Percentiles rank a stretch among this genome's conserved stretches.
These are phyloP conservation scores for Mycogona germanica DNA, from an alignment of 2,888 invertebrate species.

Conservation along the genomic window DNA sequence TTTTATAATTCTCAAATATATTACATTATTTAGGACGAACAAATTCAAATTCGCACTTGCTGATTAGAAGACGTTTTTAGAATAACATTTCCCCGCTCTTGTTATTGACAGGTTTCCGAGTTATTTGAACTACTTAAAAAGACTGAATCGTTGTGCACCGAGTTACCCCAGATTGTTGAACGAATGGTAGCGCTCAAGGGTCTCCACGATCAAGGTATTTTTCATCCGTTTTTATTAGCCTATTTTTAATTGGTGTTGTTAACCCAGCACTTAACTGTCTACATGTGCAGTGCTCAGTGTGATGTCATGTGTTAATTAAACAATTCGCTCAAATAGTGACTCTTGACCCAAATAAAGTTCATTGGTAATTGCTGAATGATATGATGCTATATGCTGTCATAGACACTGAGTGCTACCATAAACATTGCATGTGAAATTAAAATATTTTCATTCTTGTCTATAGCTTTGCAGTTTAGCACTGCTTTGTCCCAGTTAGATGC, in stretches of 20 bases:
- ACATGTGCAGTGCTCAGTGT: no score
- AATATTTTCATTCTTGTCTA: conserved; percentile 23
- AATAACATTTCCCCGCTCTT: background rate
- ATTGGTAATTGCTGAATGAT: background rate
- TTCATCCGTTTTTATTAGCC: background rate
- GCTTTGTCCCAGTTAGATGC: conserved; percentile 68
- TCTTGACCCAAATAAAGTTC: background rate
- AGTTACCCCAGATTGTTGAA: conserved; percentile 65
- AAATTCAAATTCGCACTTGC: no score
- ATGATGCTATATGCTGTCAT: no score
- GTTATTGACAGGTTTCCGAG: conserved; percentile 54
- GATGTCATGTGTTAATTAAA: no score
- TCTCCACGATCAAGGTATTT: conserved; percentile 75
- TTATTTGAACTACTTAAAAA: conserved; percentile 78
- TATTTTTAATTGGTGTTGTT: no score
- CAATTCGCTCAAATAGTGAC: no score
- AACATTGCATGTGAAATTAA: no score
- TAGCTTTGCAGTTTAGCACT: conserved; percentile 77
- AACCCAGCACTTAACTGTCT: no score
- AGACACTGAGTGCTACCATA: no score
- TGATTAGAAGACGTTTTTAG: background rate
- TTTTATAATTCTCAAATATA: no score
- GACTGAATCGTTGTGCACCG: conserved; percentile 64
- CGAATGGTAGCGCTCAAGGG: conserved; percentile 75
- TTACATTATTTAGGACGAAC: no score